Evolutionary conservation across 2,113 vertebrate genomes (phyloP).

Genomic region (Lophius piscatorius): DNA sequence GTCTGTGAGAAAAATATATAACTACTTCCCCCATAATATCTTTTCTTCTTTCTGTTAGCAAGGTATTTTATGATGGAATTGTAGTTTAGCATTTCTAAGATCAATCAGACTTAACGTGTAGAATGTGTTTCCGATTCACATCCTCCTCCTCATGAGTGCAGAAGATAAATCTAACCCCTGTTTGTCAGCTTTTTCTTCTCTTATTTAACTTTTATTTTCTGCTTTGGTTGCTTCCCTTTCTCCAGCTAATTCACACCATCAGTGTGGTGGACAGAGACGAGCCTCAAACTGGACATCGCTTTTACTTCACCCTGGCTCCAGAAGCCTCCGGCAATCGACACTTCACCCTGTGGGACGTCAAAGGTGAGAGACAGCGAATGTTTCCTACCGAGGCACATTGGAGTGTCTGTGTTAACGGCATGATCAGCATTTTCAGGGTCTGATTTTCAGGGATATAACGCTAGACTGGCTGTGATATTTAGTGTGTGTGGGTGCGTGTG

Average conservation of each 20-base stretch:
- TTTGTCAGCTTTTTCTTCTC: slow-evolving; percentile 17
- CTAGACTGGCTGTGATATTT: background rate
- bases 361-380: slow-evolving; percentile 82
- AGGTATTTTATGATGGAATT: slow-evolving; percentile 16
- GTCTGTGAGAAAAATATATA: slow-evolving; percentile 14
- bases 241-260: slow-evolving; percentile 96
- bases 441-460: background rate
- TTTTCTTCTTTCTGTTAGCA: slow-evolving; percentile 11
- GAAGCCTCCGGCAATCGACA: slow-evolving; percentile 88
- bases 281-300: slow-evolving; percentile 91
- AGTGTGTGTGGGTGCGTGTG: background rate
- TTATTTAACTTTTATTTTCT: slow-evolving; percentile 11
- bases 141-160: too few relatives aligned
- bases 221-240: slow-evolving; percentile 7
- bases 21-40: background rate
- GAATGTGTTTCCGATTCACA: too few relatives aligned
- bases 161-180: too few relatives aligned
- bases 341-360: slow-evolving; percentile 92
- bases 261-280: slow-evolving; percentile 95
- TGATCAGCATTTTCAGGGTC: background rate
- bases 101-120: too few relatives aligned
- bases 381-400: background rate
- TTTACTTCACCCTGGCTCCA: slow-evolving; percentile 90
- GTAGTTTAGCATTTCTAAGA: slow-evolving; percentile 37
- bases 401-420: background rate